A percentile compares a stretch with the other conserved stretches of the same genome.
These are phyloP conservation scores for Perognathus longimembris DNA, from an alignment of 2,113 vertebrate species.

Conservation along the genomic window DNA sequence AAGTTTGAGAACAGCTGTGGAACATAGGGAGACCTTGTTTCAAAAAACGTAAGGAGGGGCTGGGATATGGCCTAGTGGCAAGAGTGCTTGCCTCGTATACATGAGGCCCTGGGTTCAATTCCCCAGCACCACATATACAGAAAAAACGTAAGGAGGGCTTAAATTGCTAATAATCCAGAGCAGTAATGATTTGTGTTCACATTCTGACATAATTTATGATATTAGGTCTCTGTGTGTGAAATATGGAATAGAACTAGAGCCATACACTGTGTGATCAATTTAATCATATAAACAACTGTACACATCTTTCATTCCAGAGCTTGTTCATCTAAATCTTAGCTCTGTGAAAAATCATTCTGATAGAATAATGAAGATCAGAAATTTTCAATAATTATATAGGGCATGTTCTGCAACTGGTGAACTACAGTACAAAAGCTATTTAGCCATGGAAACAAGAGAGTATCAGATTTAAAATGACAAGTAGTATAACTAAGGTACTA, in stretches of 20 bases:
- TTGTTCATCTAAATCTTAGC: conserved; percentile 87
- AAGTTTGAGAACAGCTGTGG: background rate
- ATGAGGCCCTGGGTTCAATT: no score
- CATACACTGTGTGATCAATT: background rate
- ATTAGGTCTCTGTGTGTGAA: background rate
- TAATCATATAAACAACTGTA: conserved; percentile 37
- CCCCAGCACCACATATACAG: no score
- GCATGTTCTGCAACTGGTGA: conserved; percentile 78
- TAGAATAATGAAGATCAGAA: conserved; percentile 78
- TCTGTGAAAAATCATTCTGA: conserved; percentile 78
- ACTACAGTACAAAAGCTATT: conserved; percentile 83
- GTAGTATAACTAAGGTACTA: conserved; percentile 2
- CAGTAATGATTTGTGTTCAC: background rate
- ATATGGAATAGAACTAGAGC: background rate
- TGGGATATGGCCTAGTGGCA: no score
- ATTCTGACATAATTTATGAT: background rate
- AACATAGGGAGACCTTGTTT: background rate
- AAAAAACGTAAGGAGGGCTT: background rate
- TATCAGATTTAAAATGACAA: conserved; percentile 59
- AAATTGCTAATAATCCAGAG: conserved; percentile 18
- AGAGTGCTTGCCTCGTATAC: no score
- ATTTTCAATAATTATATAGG: conserved; percentile 75
- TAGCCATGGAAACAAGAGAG: conserved; percentile 88
- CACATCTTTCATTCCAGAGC: conserved; percentile 60
- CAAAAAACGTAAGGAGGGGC: no score